phyloP scores from a whole-genome alignment of 2,113 vertebrate genomes.

The Carettochelys insculpta region DNA sequence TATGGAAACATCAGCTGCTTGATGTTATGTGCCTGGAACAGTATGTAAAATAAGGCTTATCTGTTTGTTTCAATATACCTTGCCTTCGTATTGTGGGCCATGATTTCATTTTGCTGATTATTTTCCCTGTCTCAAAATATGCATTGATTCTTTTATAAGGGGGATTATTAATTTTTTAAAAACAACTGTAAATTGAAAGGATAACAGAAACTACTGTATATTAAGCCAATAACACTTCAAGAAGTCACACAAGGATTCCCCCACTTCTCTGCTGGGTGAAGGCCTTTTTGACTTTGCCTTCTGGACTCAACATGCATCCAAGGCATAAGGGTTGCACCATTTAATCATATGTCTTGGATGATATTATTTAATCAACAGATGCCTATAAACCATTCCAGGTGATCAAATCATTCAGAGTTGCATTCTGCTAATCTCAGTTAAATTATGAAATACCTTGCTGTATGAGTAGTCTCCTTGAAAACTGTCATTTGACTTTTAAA shows the following conservation, averaged over 20 bases:
- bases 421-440: background rate
- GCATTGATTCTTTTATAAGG: background rate
- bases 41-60: background rate
- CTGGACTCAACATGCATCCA: background rate
- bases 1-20: background rate
- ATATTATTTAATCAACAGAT: background rate
- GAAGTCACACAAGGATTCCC: background rate
- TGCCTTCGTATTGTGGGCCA: background rate
- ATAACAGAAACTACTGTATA: background rate
- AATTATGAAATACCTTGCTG: background rate
- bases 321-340: background rate
- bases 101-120: background rate
- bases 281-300: background rate
- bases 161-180: background rate
- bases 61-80: background rate
- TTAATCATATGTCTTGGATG: fast-evolving
- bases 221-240: background rate
- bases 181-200: background rate
- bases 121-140: background rate
- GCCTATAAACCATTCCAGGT: background rate
- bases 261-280: background rate
- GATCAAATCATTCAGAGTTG: background rate
- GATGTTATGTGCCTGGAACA: background rate
- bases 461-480: background rate
- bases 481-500: background rate